A percentile compares a stretch with the other conserved stretches of the same genome.
phyloP scores from a whole-genome alignment of 92 coral and sea anemone genomes.

The Micromussa lordhowensis region DNA sequence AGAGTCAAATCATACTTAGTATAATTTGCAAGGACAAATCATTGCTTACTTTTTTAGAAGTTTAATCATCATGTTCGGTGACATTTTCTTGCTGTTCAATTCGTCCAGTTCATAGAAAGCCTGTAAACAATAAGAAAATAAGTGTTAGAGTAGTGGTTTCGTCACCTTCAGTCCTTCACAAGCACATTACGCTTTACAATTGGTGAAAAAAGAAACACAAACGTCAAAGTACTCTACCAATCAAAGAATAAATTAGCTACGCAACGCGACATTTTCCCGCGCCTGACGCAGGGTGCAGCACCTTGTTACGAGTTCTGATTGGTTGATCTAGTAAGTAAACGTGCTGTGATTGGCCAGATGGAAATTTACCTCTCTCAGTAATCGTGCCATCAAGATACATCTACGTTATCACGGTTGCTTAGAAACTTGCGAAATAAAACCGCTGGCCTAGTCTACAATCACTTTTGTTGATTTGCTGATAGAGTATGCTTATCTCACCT shows the following conservation, averaged over 20 bases:
- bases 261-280: not conserved
- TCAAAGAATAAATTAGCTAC: no score
- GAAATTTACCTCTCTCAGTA: not conserved
- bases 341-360: not conserved
- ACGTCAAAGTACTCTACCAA: not conserved
- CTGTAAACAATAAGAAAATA: constrained; percentile 45
- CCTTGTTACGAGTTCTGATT: not conserved
- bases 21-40: not conserved
- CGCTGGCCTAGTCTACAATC: not conserved
- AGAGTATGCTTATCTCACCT: constrained; percentile 55
- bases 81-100: constrained; percentile 90
- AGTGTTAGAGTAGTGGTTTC: not conserved
- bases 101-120: constrained; percentile 96
- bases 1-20: not conserved
- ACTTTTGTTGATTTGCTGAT: no score
- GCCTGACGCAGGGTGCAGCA: not conserved
- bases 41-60: constrained; percentile 76
- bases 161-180: not conserved
- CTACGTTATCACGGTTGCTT: not conserved
- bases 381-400: not conserved
- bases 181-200: not conserved
- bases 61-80: constrained; percentile 83
- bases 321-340: not conserved
- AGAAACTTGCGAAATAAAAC: not conserved
- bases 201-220: not conserved